phyloP scores from a whole-genome alignment of 2,888 invertebrate genomes.

The Lithosia quadra region DNA sequence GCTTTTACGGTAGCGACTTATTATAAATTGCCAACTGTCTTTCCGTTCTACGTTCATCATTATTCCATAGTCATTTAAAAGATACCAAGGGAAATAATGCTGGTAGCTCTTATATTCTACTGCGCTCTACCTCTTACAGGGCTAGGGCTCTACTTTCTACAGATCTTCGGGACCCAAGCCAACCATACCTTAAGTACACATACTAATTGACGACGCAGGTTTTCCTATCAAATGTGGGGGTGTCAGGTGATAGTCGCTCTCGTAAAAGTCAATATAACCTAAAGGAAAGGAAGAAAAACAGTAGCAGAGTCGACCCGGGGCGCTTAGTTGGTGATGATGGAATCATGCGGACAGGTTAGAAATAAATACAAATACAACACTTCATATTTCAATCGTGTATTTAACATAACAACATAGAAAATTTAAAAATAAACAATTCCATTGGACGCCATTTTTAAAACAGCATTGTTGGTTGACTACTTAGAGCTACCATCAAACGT shows the following conservation, averaged over 20 bases:
- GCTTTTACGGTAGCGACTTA: background rate
- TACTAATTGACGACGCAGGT: background rate
- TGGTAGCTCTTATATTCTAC: no score
- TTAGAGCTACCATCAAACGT: no score
- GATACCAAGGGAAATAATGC: no score
- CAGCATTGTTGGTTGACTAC: no score
- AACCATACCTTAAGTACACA: no score
- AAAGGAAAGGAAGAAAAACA: background rate
- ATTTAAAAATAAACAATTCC: background rate
- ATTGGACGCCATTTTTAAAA: background rate
- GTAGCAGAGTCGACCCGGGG: no score
- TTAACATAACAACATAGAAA: constrained; percentile 6
- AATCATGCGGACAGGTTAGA: background rate
- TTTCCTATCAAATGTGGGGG: no score
- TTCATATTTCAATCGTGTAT: background rate
- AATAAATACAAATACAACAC: background rate
- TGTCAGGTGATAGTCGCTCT: no score
- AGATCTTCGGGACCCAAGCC: no score
- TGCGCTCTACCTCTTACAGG: background rate
- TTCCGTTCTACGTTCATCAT: no score
- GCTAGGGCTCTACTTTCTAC: background rate
- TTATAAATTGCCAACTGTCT: background rate
- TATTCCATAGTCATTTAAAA: no score
- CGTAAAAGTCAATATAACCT: no score
- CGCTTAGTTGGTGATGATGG: background rate